These are phyloP conservation scores for Parelbella ahira DNA, from an alignment of 2,888 invertebrate genomes.

Conservation along the genomic window DNA sequence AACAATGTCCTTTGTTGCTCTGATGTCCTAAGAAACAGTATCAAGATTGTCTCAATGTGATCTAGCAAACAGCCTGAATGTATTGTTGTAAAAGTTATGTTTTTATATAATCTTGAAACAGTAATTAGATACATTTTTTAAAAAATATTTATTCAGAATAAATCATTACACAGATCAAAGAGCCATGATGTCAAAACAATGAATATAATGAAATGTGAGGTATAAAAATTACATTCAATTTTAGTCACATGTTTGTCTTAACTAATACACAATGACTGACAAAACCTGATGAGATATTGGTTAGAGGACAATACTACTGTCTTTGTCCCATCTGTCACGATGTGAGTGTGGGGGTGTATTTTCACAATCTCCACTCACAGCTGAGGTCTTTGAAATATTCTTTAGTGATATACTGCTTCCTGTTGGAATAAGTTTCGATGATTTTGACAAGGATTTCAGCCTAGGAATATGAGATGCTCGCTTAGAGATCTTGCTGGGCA, in stretches of 20 bases:
- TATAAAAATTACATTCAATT: constrained; percentile 17
- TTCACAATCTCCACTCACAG: constrained; percentile 64
- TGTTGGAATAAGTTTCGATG: constrained; percentile 41
- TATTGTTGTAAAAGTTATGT: no score
- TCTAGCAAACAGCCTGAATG: no score
- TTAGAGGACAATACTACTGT: constrained; percentile 69
- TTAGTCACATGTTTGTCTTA: constrained; percentile 5
- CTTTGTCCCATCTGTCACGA: constrained; percentile 73
- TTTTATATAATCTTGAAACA: no score
- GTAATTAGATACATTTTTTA: no score
- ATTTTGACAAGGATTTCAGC: constrained; percentile 60
- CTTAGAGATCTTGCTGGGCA: constrained; percentile 46
- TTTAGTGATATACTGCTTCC: constrained; percentile 62
- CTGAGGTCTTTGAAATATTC: constrained; percentile 51
- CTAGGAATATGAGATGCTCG: constrained; percentile 69
- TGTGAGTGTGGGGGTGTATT: constrained; percentile 75
- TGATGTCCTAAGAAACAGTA: no score
- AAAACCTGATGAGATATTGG: no score
- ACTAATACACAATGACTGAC: constrained; percentile 1
- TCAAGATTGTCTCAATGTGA: no score
- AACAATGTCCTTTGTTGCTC: no score
- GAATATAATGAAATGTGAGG: no score
- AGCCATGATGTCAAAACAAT: constrained; percentile 8
- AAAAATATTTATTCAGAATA: no score
- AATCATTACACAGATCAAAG: background rate